Evolutionary conservation across 2,888 invertebrate genomes (phyloP).

Genomic region (Pemphredon lugubris): DNA sequence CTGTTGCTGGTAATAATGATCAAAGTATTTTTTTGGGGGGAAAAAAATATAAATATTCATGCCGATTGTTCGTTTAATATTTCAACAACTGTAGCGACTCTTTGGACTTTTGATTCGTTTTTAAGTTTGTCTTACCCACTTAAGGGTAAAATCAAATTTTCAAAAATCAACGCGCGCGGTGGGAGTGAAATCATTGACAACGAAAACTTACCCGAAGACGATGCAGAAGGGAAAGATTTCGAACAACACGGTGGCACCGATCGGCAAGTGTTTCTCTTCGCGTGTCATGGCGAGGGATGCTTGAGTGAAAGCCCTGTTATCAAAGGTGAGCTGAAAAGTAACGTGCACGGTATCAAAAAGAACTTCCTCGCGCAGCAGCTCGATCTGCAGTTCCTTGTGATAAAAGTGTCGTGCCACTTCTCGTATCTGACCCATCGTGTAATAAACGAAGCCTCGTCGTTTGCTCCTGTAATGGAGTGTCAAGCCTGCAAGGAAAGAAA

Average conservation of each 20-base stretch:
- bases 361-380: constrained; percentile 92
- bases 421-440: constrained; percentile 97
- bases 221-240: constrained; percentile 99
- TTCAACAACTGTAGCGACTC: too few species aligned
- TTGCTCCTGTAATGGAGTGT: constrained; percentile 97
- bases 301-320: constrained; percentile 94
- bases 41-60: too few species aligned
- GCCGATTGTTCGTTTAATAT: too few species aligned
- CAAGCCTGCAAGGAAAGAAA: constrained; percentile 83
- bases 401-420: constrained; percentile 97
- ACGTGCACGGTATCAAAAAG: constrained; percentile 96
- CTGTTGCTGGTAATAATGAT: too few species aligned
- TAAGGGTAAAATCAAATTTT: too few species aligned
- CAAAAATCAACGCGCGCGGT: too few species aligned
- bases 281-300: constrained; percentile 92
- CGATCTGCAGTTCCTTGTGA: constrained; percentile 96
- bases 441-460: constrained; percentile 95
- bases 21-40: too few species aligned
- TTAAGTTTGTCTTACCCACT: too few species aligned
- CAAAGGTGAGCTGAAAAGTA: constrained; percentile 96
- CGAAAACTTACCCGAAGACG: constrained; percentile 95
- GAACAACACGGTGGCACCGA: constrained; percentile 94
- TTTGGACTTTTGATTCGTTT: too few species aligned
- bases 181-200: too few species aligned
- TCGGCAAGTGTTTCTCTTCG: constrained; percentile 93